Evolutionary conservation across 2,888 invertebrate genomes (phyloP).

Genomic region (Pelosia muscerda): DNA sequence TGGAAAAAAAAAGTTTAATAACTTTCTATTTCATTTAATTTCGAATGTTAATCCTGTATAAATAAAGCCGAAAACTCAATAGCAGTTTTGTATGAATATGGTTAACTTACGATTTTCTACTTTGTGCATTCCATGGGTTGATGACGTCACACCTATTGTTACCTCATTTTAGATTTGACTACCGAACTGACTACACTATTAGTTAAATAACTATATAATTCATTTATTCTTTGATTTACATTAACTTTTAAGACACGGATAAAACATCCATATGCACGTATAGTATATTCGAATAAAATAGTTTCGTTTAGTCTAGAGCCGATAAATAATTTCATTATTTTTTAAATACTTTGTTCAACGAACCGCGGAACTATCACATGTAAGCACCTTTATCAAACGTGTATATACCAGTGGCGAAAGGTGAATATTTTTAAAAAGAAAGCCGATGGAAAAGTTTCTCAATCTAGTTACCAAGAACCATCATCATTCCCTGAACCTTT

Average conservation of each 20-base stretch:
- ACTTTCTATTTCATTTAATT: too few species aligned
- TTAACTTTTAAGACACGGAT: not conserved
- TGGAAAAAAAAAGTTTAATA: too few species aligned
- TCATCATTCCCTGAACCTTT: too few species aligned
- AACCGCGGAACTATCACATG: conserved; percentile 48
- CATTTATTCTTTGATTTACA: conserved; percentile 1
- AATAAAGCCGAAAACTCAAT: too few species aligned
- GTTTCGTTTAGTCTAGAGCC: conserved; percentile 9
- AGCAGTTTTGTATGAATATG: too few species aligned
- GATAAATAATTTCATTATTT: conserved; percentile 23
- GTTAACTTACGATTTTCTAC: too few species aligned
- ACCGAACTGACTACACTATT: not conserved
- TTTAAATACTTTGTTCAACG: conserved; percentile 41
- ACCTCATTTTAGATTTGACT: not conserved
- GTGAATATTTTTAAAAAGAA: too few species aligned
- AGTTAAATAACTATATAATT: not conserved
- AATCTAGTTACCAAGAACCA: too few species aligned
- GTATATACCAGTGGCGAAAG: too few species aligned
- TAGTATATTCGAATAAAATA: conserved; percentile 12
- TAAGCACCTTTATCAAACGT: conserved; percentile 39
- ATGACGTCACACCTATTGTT: not conserved
- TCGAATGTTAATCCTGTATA: too few species aligned
- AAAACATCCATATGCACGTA: not conserved
- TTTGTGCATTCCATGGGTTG: not conserved
- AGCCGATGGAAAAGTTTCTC: too few species aligned